Evolutionary conservation across 2,113 vertebrate species (phyloP), one percentile per base, ranked within the genome.

Genomic region (Epinephelus fuscoguttatus): DNA sequence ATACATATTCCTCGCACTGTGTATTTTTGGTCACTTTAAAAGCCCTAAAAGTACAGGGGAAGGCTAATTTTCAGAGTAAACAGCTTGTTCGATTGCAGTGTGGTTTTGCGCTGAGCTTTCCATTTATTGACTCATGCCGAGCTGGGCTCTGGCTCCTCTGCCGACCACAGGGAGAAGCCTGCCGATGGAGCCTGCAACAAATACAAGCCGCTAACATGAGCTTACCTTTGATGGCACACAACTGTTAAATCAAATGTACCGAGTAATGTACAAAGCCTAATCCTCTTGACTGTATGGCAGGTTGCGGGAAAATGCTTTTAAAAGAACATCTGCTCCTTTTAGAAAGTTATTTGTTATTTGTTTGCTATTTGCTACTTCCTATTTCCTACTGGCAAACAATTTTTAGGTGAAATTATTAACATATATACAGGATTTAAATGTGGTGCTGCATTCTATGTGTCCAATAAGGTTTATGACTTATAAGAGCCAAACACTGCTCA

Each of bases 11-110:
- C 86, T 81, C 6, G 40, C 80, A 78, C 82, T 85, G 88, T 89
- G 84, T 90, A 89, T 88, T 92, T 91, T 91, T 89, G 91, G 89
- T 91, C 18, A 77, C 88, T 88, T 89, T 92, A 89, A 93, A 92
- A 93, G 87, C 86, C 89, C 86, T 84, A 49, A 89, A 94, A 91
- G 87, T 92, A 91, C 60, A 88, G 89, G 89, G 89, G 89, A 88
- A 78, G 90, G 86, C 92, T 92, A 90, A 93, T 94, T 93, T 88
- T 92, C 79, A 84, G 90, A 88, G 89, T 90, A 94, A 94, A 93
- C 89, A 90, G 88, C 88, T 91, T 89, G 94, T 89, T 92, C 87
- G 87, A 90, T 92, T 84, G 92, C 91, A 71, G 84, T 89, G 93
- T 84, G 93, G 92, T 91, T 93, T 89, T 88, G 88, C 81, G 55